Evolutionary conservation across 2,113 vertebrate genomes (phyloP), one percentile per base, ranked within the genome.

Genomic region (Tragelaphus scriptus): DNA sequence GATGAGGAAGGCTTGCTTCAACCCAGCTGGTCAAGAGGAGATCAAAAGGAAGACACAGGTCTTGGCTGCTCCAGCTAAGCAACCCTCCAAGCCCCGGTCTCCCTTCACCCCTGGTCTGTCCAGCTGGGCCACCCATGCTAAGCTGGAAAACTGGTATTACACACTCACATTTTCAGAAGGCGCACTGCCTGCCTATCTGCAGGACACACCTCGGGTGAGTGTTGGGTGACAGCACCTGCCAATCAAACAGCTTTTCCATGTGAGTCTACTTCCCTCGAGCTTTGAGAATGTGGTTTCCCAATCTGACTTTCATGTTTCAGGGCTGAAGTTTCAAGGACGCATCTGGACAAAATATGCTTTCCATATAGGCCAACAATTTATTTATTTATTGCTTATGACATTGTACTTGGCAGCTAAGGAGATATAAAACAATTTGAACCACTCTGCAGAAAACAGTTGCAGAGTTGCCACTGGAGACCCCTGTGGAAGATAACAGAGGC

Each of bases 311-410:
- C 47, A 79, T 55, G 92, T 96, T 98, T 98, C 93, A 97, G 92
- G 88, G 96, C 91, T 96, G 94, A 85, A 97, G 97, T 98, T 98
- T 98, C 97, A 98, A 98, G 98, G 97, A 95, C 94, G 97, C 98
- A 99, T 98, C 98, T 99, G 98, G 98, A 94, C 85, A 98, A 99
- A 99, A 98, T 93, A 98, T 98, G 98, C 93, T 98, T 98, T 98
- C 98, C 98, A 97, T 95, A 95, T 1, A 97, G 90, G 93, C 94
- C 92, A 98, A 88, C 85, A 88, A 98, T 98, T 98, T 98, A 98
- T 98, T 98, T 98, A 98, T 97, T 98, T 97, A 98, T 99, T 98
- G 93, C 96, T 98, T 98, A 97, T 97, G 98, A 98, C 98, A 98
- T 89, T 98, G 97, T 90, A 98, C 95, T 98, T 98, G 98, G 98